Percentiles rank a stretch among this genome's conserved stretches.
These are phyloP conservation scores for Campylorhamphus procurvoides DNA, from an alignment of 2,113 vertebrate genomes.

Conservation along the genomic window DNA sequence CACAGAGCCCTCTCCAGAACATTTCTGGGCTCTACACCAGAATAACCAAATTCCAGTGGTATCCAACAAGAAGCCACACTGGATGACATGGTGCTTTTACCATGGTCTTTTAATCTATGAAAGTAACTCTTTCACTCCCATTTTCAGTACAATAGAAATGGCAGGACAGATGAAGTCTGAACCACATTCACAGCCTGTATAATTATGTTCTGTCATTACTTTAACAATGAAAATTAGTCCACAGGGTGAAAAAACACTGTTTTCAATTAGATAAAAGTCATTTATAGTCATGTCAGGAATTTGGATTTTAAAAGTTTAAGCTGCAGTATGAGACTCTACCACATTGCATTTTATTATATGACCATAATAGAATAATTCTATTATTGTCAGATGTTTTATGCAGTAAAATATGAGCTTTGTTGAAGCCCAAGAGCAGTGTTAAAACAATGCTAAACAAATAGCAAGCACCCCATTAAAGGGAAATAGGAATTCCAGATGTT, in stretches of 20 bases:
- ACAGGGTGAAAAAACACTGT: background rate
- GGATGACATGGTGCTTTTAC: background rate
- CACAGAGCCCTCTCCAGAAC: background rate
- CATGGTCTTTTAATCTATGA: background rate
- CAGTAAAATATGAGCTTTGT: background rate
- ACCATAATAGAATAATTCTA: background rate
- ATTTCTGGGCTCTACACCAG: background rate
- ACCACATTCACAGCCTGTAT: background rate
- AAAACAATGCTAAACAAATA: background rate
- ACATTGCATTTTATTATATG: background rate
- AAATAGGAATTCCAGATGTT: background rate
- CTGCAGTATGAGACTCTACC: background rate
- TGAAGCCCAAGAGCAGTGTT: background rate
- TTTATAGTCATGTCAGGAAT: background rate
- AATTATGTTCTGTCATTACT: background rate
- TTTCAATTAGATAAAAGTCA: background rate
- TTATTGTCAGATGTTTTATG: background rate
- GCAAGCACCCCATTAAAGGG: background rate
- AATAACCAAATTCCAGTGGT: background rate
- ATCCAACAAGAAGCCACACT: background rate
- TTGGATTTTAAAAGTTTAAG: background rate
- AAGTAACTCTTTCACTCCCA: background rate
- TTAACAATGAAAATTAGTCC: background rate
- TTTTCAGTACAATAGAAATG: background rate
- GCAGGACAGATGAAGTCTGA: background rate